Base-by-base conservation (phyloP, 2,888 invertebrate species). In the Heliconius cydno region DNA sequence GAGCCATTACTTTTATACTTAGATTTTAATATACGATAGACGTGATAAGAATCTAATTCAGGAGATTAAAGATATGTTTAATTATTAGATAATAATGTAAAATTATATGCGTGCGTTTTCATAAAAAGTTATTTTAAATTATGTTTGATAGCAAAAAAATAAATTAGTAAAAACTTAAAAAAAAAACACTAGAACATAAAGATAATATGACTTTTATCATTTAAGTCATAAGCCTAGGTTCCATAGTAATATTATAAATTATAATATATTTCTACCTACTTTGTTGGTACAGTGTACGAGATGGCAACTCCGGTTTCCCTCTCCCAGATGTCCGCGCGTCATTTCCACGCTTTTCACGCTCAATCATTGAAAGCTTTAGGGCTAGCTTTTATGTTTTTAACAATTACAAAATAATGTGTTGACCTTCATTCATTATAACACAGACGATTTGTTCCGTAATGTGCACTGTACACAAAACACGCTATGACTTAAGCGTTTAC, bases 321-420 rank as follows among this genome's bases (percentile, higher is more conserved):
- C 81, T 83, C 82, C 81, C 81, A 82, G 80, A 79, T 76, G 80
- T 82, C 81, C 90, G 90, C 90, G 91, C 91, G 89, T 90, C 88
- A 90, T 85, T 85, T 90, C 89, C 88, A 88, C 89, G 89, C 91
- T 92, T 92, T 91, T 88, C 90, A 87, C 84, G 85, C 79, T 79
- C 72, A 80, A 82, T 82, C 82, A 80, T 80, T 82, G 81, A 81
- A 83, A 84, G 84, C 84, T 82, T 82, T 78, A 77, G 77, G 80
- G 77, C 77, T 72, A 79, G 80, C 76, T 77, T 80, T 80, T 72
- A 79, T 82, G 71, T 80, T 76, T 81, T 80, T 77, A 79, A 79
- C 79, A 75, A 71, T 76, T 72, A 77, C 77, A 67, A 75, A 75
- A 75, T 75, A 66, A 75, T 75, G 65, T 63, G 65, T 65, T 65